Evolutionary conservation across 2,888 invertebrate genomes (phyloP).

Genomic region (Neoaliturus tenellus): DNA sequence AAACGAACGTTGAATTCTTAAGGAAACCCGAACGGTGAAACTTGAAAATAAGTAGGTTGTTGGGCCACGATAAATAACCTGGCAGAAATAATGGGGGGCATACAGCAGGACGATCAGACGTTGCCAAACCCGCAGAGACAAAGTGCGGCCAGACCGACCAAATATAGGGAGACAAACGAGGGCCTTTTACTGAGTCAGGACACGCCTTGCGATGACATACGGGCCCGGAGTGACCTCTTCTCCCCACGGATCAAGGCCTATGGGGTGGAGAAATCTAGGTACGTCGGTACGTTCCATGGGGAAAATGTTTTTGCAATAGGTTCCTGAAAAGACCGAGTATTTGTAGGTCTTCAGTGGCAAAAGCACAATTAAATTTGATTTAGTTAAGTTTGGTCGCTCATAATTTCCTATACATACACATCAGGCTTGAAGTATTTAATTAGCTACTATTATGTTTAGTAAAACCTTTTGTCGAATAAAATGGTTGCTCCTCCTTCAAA

Average conservation of each 20-base stretch:
- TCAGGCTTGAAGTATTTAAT: no score
- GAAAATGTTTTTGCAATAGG: no score
- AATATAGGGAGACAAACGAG: slow-evolving; percentile 17
- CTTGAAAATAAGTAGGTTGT: slow-evolving; percentile 12
- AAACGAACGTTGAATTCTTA: background rate
- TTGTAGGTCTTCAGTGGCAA: no score
- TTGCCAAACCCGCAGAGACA: background rate
- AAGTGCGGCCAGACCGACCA: background rate
- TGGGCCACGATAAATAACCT: background rate
- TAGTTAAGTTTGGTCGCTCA: no score
- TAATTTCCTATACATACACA: no score
- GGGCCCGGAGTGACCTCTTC: background rate
- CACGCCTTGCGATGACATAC: background rate
- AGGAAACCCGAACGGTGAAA: background rate
- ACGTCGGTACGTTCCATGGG: background rate
- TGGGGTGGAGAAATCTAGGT: background rate
- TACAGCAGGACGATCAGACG: background rate
- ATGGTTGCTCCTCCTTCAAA: no score
- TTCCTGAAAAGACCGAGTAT: no score
- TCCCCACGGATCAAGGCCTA: background rate
- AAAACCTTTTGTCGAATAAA: no score
- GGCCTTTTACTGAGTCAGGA: background rate
- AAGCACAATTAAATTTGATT: no score
- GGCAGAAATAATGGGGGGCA: background rate
- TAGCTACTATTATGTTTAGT: no score